Percentiles rank a stretch among this genome's conserved stretches.
phyloP scores from a whole-genome alignment of 2,888 invertebrate genomes.

The Chydorus sphaericus region DNA sequence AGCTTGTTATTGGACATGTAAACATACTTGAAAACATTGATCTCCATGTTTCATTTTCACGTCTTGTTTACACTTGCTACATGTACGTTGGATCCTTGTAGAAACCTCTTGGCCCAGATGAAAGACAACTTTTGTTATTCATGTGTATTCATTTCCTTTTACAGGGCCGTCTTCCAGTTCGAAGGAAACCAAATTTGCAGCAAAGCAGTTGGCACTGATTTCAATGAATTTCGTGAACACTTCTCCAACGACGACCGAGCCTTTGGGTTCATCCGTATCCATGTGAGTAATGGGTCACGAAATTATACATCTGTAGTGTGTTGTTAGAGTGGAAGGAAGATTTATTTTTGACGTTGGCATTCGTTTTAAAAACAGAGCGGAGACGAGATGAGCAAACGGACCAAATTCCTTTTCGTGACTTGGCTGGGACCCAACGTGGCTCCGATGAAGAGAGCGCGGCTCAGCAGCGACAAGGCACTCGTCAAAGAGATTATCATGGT shows the following conservation, averaged over 20 bases:
- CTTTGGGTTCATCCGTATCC: constrained; percentile 50
- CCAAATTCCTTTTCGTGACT: constrained; percentile 61
- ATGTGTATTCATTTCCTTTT: constrained; percentile 18
- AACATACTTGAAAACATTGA: too few species aligned
- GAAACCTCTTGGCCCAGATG: too few species aligned
- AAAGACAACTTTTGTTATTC: too few species aligned
- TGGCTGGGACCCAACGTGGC: constrained; percentile 62
- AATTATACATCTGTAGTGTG: constrained; percentile 5
- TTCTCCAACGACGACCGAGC: constrained; percentile 56
- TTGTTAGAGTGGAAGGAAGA: constrained; percentile 4
- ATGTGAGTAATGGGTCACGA: constrained; percentile 28
- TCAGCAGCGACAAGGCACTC: constrained; percentile 64
- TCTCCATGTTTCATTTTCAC: too few species aligned
- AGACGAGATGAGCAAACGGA: constrained; percentile 66
- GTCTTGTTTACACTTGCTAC: too few species aligned
- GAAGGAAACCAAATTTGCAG: constrained; percentile 50
- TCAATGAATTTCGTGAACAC: constrained; percentile 50
- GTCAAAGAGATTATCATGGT: constrained; percentile 61
- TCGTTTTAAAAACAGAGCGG: constrained; percentile 44
- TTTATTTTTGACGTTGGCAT: not conserved
- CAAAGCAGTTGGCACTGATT: constrained; percentile 49
- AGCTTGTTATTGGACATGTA: too few species aligned
- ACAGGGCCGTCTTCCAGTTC: constrained; percentile 61
- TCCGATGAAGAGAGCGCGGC: constrained; percentile 61
- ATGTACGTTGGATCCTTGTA: too few species aligned